Conservation (phyloP, 2,888 invertebrate genomes). For the Saturnia japonica region DNA sequence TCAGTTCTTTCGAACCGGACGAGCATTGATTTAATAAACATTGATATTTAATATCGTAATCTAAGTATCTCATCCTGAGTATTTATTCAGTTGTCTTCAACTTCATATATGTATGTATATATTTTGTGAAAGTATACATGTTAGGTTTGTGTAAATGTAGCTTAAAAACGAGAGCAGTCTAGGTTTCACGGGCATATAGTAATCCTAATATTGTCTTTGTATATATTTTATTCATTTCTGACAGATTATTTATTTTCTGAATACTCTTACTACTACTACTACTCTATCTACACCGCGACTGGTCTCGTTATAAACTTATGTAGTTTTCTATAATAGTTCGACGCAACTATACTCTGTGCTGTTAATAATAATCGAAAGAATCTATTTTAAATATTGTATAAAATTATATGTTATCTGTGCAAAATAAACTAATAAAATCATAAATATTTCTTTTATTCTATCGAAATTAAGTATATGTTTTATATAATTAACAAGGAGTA, state of each 20-base stretch:
- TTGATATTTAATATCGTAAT: neutral
- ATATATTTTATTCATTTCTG: neutral
- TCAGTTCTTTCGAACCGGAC: neutral
- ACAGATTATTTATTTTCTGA: neutral
- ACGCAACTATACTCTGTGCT: slow-evolving; percentile 52
- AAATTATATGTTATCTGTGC: slow-evolving; percentile 76
- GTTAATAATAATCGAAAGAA: slow-evolving; percentile 67
- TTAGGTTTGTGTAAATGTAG: slow-evolving; percentile 11
- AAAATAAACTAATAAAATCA: slow-evolving; percentile 61
- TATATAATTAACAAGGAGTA: neutral
- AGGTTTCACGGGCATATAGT: neutral
- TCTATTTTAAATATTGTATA: slow-evolving; percentile 81
- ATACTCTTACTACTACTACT: too few species aligned
- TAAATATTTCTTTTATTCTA: slow-evolving; percentile 21
- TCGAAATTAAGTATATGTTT: too few species aligned
- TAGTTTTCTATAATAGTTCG: slow-evolving; percentile 25
- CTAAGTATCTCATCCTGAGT: neutral
- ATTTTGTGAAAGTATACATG: slow-evolving; percentile 21
- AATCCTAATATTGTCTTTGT: neutral
- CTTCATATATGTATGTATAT: neutral
- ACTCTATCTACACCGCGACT: neutral
- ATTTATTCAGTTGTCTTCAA: neutral
- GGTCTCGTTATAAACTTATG: slow-evolving; percentile 15
- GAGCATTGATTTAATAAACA: neutral
- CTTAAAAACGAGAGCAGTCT: slow-evolving; percentile 3